These are phyloP conservation scores for Arbacia lixula DNA, from an alignment of 53 echinoderm and acorn worm genomes.

Conservation along the genomic window DNA sequence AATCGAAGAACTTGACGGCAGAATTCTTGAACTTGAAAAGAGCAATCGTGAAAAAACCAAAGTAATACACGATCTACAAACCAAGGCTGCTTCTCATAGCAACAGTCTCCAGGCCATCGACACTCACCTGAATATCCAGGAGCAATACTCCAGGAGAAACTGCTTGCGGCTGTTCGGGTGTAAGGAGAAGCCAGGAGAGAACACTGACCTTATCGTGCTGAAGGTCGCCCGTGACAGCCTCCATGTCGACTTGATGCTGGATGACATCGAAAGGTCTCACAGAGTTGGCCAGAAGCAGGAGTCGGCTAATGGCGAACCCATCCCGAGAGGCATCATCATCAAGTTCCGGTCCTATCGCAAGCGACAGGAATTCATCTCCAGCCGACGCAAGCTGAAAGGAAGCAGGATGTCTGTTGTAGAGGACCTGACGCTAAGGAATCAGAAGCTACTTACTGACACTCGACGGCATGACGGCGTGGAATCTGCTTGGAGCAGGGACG, in stretches of 20 bases:
- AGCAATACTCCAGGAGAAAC: constrained; percentile 21
- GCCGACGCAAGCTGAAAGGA: constrained; percentile 3
- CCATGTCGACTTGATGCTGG: neutral
- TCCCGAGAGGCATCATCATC: constrained; percentile 25
- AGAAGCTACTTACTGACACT: no score
- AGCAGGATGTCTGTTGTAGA: no score
- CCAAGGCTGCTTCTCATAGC: neutral
- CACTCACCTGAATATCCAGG: neutral
- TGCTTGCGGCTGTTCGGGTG: constrained; percentile 27
- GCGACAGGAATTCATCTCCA: neutral
- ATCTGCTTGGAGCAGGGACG: no score
- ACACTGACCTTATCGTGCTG: neutral
- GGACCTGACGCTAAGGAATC: no score
- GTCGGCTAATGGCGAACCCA: neutral
- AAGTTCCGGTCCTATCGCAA: constrained; percentile 26
- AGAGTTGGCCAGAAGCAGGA: neutral
- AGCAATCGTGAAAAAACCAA: constrained; percentile 1
- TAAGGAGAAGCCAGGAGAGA: constrained; percentile 2
- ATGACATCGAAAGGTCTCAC: constrained; percentile 16
- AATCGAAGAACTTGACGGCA: neutral
- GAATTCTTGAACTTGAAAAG: neutral
- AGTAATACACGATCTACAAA: neutral
- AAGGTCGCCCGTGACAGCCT: neutral
- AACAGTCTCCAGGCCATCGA: neutral
- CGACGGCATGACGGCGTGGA: no score